Evolutionary conservation across 1,140 invertebrate species (phyloP), one percentile per base, ranked within the genome.

Genomic region (Zaprionus ghesquierei): DNA sequence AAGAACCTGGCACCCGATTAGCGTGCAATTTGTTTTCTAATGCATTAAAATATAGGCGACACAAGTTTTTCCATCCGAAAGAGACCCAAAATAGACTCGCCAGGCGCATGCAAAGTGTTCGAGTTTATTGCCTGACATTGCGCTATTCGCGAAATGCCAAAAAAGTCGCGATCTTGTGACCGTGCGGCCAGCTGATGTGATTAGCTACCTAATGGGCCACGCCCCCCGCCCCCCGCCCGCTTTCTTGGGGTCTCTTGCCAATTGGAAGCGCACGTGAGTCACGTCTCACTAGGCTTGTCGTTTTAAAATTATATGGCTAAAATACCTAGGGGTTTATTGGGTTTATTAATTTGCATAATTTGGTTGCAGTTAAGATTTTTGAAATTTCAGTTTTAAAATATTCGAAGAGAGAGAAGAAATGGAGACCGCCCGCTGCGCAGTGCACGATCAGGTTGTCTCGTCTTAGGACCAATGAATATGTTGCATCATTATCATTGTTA

Each of bases 271-370:
- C 15, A 23, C 61, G 25, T 72, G 73, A 70, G 60, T 77, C 78
- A 65, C 33, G 60, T 51, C 9, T n/a, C 13, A 49, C 35, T 38
- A 25, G 38, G 53, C 54, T 56, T 59, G 49, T 75, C 82, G 87
- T 76, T 86, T n/a, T 79, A 76, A 72, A 87, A 79, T 72, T 68
- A 87, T 68, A 69, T 73, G 53, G 64, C 81, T 75, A 56, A 49
- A 49, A 60, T 50, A 66, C 35, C 6, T 71, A 65, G 60, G 75
- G 69, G 78, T 86, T 62, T 79, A 15, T n/a, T 10, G 8, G 3
- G 75, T 63, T 82, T 87, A 82, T 82, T 82, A 76, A 86, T 86
- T 79, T 87, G 79, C 81, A 86, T 86, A 86, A 86, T 82, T 86
- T 70, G 64, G 66, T 55, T 50, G 22, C 58, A 46, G 27, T 8